phyloP scores from a whole-genome alignment of 2,113 vertebrate species.

The Toxotes jaculatrix region DNA sequence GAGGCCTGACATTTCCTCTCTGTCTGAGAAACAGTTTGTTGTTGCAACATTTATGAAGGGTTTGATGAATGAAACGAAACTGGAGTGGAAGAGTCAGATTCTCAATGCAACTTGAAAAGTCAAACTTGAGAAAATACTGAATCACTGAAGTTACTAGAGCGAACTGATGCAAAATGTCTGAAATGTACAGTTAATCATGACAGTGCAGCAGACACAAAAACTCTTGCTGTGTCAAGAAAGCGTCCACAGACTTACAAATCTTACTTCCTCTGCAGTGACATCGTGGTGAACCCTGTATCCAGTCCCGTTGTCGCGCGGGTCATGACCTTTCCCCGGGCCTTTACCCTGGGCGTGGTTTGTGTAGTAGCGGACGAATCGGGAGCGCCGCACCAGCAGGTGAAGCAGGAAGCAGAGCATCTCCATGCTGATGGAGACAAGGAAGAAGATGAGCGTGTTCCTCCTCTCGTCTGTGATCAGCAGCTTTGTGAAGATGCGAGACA shows the following conservation, averaged over 20 bases:
- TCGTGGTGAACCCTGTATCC: constrained; percentile 94
- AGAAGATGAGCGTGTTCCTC: constrained; percentile 97
- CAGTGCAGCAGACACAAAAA: neutral
- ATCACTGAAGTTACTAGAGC: neutral
- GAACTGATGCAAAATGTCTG: neutral
- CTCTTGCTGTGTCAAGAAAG: neutral
- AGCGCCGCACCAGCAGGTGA: constrained; percentile 92
- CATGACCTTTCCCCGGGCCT: constrained; percentile 56
- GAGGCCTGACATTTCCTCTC: neutral
- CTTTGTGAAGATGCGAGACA: constrained; percentile 98
- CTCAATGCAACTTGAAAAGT: neutral
- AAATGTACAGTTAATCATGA: neutral
- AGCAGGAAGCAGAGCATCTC: constrained; percentile 96
- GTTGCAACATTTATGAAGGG: constrained; percentile 33
- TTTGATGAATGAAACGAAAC: constrained; percentile 23
- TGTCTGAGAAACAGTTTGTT: constrained; percentile 17
- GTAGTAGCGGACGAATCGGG: constrained; percentile 91
- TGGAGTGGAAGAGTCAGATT: neutral
- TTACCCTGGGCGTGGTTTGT: constrained; percentile 82
- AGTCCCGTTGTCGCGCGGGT: constrained; percentile 66
- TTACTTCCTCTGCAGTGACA: constrained; percentile 90
- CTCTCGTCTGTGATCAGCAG: constrained; percentile 91
- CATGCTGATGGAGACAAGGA: constrained; percentile 93
- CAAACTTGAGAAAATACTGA: neutral
- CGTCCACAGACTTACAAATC: constrained; percentile 88